These are phyloP conservation scores for Harpalus rufipes DNA, from an alignment of 2,888 invertebrate genomes.

Conservation along the genomic window DNA sequence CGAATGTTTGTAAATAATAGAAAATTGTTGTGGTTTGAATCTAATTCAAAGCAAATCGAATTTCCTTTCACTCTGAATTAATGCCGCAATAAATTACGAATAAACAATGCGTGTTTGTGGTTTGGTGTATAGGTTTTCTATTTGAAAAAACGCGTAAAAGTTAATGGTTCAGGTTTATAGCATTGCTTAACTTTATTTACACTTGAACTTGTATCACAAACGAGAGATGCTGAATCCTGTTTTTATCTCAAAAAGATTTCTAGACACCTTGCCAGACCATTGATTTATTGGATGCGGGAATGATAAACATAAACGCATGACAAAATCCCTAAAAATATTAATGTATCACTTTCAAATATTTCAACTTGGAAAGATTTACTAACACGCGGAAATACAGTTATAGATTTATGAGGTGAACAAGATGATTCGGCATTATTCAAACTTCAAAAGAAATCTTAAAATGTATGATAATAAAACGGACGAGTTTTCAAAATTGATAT, in stretches of 20 bases:
- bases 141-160: neutral
- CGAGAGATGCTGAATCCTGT: neutral
- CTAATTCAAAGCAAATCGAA: neutral
- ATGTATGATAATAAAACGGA: too few relatives aligned
- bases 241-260: neutral
- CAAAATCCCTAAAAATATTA: conserved; percentile 36
- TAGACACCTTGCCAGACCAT: conserved; percentile 31
- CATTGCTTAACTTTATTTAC: neutral
- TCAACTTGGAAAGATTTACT: neutral
- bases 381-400: neutral
- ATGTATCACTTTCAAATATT: conserved; percentile 30
- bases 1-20: too few relatives aligned
- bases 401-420: too few relatives aligned
- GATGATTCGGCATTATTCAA: too few relatives aligned
- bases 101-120: neutral
- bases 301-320: conserved; percentile 32
- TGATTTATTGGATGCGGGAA: conserved; percentile 8
- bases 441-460: too few relatives aligned
- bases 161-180: neutral
- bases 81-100: neutral
- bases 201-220: neutral
- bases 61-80: neutral
- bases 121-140: neutral
- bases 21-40: neutral
- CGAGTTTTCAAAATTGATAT: too few relatives aligned